phyloP scores from a whole-genome alignment of 2,797 vertebrate genomes.

The Neostethus bicornis region DNA sequence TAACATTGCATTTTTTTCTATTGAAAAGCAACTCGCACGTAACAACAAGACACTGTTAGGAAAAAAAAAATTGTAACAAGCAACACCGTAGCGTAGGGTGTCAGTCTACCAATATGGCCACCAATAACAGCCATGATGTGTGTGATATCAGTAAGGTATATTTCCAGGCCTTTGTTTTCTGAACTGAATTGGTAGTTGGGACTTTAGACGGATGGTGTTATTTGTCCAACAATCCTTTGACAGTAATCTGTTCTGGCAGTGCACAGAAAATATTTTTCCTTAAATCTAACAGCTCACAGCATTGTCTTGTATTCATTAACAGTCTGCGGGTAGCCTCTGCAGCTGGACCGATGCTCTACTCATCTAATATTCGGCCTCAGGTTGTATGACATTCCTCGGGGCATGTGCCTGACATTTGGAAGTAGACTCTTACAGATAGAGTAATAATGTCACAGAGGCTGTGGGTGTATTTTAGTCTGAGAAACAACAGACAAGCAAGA shows the following conservation, averaged over 20 bases:
- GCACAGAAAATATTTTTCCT: constrained; percentile 39
- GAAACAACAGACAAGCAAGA: constrained; percentile 40
- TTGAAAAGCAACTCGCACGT: too few relatives aligned
- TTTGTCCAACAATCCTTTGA: constrained; percentile 27
- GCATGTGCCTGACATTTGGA: constrained; percentile 76
- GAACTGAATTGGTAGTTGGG: constrained; percentile 44
- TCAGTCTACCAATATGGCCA: constrained; percentile 30
- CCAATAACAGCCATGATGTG: constrained; percentile 9
- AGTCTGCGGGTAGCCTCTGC: constrained; percentile 44
- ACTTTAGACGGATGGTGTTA: constrained; percentile 12
- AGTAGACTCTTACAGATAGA: constrained; percentile 68
- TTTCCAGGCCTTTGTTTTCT: constrained; percentile 8
- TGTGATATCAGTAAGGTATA: not conserved
- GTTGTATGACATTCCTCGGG: constrained; percentile 67
- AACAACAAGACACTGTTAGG: too few relatives aligned
- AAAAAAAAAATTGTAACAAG: constrained; percentile 1
- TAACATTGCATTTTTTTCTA: too few relatives aligned
- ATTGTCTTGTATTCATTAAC: constrained; percentile 71
- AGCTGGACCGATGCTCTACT: constrained; percentile 39
- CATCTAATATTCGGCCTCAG: constrained; percentile 68
- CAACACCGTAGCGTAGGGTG: constrained; percentile 27
- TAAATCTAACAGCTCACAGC: constrained; percentile 41
- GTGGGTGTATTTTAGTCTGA: constrained; percentile 56
- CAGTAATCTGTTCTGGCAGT: constrained; percentile 49
- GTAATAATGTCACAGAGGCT: constrained; percentile 72